These are phyloP conservation scores for Emydura subglobosa DNA, from an alignment of 2,113 vertebrate species.

Conservation along the genomic window DNA sequence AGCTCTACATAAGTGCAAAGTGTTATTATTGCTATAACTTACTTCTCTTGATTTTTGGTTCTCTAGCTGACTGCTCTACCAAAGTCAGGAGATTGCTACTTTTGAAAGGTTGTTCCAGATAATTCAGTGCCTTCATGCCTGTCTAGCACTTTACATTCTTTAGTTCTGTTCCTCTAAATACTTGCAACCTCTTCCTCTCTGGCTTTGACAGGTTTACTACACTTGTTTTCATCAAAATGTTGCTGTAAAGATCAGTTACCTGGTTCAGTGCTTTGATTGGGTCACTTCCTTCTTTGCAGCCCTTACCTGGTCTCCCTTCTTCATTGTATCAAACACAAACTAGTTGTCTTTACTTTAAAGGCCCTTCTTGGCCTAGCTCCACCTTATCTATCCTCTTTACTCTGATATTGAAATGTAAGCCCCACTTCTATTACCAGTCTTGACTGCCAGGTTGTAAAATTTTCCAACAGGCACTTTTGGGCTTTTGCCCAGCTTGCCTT, in stretches of 20 bases:
- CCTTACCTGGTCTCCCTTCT: too few species aligned
- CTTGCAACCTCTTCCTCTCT: background rate
- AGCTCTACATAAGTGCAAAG: background rate
- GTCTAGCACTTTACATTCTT: background rate
- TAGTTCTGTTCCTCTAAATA: background rate
- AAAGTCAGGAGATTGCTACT: background rate
- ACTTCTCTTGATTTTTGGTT: background rate
- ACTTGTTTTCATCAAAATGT: conserved; percentile 13
- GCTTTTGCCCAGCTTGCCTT: background rate
- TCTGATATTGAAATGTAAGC: background rate
- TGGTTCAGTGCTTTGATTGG: background rate
- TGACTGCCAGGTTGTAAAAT: conserved; percentile 45
- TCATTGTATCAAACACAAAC: background rate
- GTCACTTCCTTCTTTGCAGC: background rate
- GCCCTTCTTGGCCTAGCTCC: background rate
- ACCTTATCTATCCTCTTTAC: conserved; percentile 17
- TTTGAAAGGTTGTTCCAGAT: background rate
- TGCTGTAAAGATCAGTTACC: background rate
- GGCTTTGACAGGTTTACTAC: background rate
- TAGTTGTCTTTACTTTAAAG: background rate
- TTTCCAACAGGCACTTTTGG: background rate
- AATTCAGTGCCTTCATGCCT: background rate
- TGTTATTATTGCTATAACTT: background rate
- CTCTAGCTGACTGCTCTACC: background rate
- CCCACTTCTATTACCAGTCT: conserved; percentile 10